Conservation (phyloP, 1,140 invertebrate genomes). For the Galleria mellonella region DNA sequence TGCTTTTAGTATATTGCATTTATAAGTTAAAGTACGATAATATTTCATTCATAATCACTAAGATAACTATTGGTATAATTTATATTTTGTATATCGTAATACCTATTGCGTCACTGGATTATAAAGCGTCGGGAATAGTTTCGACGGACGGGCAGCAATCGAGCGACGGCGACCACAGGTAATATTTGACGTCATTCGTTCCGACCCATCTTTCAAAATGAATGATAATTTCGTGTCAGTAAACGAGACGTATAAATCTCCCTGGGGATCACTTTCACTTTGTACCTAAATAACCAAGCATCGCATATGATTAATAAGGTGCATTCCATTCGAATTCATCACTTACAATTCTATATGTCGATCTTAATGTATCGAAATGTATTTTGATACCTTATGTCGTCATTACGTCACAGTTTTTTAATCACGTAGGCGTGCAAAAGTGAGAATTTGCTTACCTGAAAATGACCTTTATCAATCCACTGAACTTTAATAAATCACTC, state of each 20-base stretch:
- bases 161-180: too few species aligned
- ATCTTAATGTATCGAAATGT: too few species aligned
- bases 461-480: too few species aligned
- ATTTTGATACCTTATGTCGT: too few species aligned
- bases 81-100: conserved; percentile 31
- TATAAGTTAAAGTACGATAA: conserved; percentile 5
- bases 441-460: too few species aligned
- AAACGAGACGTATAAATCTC: conserved; percentile 52
- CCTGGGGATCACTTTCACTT: conserved; percentile 62
- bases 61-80: conserved; percentile 35
- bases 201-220: conserved; percentile 43
- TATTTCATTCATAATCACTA: conserved; percentile 18
- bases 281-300: conserved; percentile 11
- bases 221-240: conserved; percentile 36
- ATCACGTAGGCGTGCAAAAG: too few species aligned
- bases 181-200: conserved; percentile 25
- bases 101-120: conserved; percentile 36
- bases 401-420: too few species aligned
- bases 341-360: too few species aligned
- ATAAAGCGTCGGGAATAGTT: conserved; percentile 31
- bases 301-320: too few species aligned
- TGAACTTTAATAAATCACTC: neutral
- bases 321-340: too few species aligned
- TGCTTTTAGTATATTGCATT: neutral
- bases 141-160: neutral